A percentile compares a stretch with the other conserved stretches of the same genome.
phyloP scores from a whole-genome alignment of 2,797 vertebrate genomes.

The Myiotriccus ornatus region DNA sequence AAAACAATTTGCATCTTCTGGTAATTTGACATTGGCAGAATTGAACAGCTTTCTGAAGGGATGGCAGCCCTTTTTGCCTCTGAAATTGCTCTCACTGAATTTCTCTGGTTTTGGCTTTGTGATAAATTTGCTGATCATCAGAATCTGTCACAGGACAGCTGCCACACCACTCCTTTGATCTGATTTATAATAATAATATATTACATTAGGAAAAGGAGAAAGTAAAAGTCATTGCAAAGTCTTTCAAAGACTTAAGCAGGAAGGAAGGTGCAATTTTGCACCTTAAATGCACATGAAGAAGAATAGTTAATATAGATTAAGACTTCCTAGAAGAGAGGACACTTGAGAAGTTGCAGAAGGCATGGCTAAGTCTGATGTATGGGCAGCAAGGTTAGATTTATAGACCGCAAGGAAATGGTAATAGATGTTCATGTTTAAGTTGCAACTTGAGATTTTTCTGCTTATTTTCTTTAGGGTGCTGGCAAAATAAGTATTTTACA shows the following conservation, averaged over 20 bases:
- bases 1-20: not conserved
- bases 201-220: not conserved
- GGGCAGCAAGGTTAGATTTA: slow-evolving; percentile 4
- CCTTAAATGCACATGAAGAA: not conserved
- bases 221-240: not conserved
- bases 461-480: slow-evolving; percentile 41
- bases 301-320: not conserved
- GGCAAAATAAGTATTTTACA: slow-evolving; percentile 38
- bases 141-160: not conserved
- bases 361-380: not conserved
- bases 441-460: slow-evolving; percentile 53
- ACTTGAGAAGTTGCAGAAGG: not conserved
- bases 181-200: not conserved
- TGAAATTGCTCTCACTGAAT: not conserved
- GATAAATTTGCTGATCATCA: not conserved
- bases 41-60: not conserved
- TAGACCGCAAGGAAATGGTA: not conserved
- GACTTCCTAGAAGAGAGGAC: not conserved
- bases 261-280: not conserved
- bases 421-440: slow-evolving; percentile 2
- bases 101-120: not conserved
- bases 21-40: not conserved
- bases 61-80: not conserved
- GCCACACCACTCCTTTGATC: not conserved
- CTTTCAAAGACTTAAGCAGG: not conserved